Percentiles rank a stretch among this genome's conserved stretches.
These are phyloP conservation scores for Lepilemur septentrionalis DNA, from an alignment of 2,797 vertebrate genomes.

Conservation along the genomic window DNA sequence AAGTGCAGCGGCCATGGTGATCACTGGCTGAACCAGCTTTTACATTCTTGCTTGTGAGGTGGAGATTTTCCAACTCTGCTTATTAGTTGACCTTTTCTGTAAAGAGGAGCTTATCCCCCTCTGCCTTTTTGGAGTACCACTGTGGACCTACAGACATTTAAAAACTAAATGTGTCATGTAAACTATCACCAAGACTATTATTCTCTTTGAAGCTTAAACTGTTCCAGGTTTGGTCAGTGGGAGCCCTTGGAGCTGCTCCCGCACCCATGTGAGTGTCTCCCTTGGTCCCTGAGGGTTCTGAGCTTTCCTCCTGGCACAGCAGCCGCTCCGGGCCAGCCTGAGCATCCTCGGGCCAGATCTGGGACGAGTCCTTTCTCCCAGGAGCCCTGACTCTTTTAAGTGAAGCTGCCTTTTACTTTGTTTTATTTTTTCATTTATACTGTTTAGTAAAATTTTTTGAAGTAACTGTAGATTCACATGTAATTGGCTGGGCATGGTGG, in stretches of 20 bases:
- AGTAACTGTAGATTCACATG: rapidly evolving
- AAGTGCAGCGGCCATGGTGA: rapidly evolving
- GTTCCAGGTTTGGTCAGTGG: neutral
- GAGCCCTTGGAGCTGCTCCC: rapidly evolving
- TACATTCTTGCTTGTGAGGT: rapidly evolving
- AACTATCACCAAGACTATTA: too few relatives aligned
- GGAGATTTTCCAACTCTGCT: neutral
- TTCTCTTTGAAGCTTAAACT: neutral
- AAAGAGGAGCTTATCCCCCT: neutral
- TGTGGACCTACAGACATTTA: rapidly evolving
- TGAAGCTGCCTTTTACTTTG: neutral
- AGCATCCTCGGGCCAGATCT: neutral
- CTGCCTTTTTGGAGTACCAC: neutral
- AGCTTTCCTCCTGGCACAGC: neutral
- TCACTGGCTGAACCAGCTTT: rapidly evolving
- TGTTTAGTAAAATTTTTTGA: neutral
- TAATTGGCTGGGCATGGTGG: neutral
- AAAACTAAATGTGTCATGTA: rapidly evolving
- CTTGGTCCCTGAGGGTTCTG: rapidly evolving
- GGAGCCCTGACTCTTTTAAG: neutral
- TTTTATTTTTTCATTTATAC: neutral
- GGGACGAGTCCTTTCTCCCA: neutral
- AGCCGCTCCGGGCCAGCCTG: neutral
- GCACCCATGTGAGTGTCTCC: rapidly evolving
- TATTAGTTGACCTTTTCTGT: neutral